phyloP scores from a whole-genome alignment of 2,113 vertebrate genomes.

The Micronisus gabar region DNA sequence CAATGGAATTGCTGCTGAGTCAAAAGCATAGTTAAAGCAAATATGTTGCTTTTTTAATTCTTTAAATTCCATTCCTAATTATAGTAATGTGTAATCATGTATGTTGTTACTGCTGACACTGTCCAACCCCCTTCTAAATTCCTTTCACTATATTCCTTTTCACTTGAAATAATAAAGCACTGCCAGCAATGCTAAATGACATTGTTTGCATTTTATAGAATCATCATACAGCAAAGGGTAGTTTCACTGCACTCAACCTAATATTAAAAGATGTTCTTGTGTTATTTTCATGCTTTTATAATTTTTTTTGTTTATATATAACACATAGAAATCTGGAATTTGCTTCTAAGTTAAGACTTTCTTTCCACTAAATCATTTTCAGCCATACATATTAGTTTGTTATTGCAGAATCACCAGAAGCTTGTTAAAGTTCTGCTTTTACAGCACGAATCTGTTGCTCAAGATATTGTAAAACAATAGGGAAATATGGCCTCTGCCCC shows the following conservation, averaged over 20 bases:
- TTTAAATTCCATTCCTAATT: slow-evolving; percentile 35
- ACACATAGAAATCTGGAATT: neutral
- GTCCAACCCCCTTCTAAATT: neutral
- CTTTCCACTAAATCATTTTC: neutral
- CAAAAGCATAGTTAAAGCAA: neutral
- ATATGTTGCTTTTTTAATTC: neutral
- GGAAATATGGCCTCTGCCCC: neutral
- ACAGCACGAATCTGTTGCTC: neutral
- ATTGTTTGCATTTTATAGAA: neutral
- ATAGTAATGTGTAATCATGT: neutral
- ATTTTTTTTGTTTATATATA: neutral
- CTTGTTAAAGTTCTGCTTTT: neutral
- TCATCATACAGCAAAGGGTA: neutral
- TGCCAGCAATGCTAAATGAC: neutral
- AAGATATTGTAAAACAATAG: neutral
- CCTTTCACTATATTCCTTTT: slow-evolving; percentile 4
- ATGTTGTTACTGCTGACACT: neutral
- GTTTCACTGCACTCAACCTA: neutral
- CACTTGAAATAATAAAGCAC: neutral
- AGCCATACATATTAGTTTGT: neutral
- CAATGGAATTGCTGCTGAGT: neutral
- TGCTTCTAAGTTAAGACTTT: neutral
- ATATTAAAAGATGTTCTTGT: neutral
- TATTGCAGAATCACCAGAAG: neutral
- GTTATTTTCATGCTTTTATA: neutral